Percentiles rank a stretch among this genome's conserved stretches.
phyloP scores from a whole-genome alignment of 2,113 vertebrate genomes.

The Morone chrysops region DNA sequence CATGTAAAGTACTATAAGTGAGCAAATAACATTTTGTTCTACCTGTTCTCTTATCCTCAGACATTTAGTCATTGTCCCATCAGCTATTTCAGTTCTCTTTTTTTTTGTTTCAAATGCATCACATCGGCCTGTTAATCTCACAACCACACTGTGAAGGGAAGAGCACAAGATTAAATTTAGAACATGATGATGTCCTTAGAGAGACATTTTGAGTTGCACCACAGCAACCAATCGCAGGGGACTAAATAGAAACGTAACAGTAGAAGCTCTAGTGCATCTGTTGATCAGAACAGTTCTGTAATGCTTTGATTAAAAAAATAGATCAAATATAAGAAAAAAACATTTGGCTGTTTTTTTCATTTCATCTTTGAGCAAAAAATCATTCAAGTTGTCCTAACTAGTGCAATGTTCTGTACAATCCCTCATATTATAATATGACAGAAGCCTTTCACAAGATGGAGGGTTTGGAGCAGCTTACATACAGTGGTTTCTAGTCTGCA shows the following conservation, averaged over 20 bases:
- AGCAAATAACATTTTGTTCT: conserved; percentile 23
- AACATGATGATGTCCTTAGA: neutral
- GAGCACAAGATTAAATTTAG: neutral
- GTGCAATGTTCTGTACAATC: neutral
- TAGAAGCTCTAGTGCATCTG: neutral
- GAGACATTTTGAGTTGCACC: neutral
- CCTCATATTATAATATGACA: neutral
- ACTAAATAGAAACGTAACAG: neutral
- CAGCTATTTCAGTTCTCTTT: conserved; percentile 32
- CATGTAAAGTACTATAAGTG: neutral
- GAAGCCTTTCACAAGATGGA: neutral
- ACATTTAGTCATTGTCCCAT: conserved; percentile 34
- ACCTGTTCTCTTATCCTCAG: conserved; percentile 33
- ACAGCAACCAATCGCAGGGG: neutral
- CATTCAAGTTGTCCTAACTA: neutral
- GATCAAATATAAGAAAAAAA: neutral
- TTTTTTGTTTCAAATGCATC: conserved; percentile 12
- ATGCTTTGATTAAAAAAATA: neutral
- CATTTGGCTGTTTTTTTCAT: neutral
- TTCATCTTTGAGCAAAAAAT: neutral
- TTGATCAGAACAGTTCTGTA: neutral
- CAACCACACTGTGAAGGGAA: neutral
- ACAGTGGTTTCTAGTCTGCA: neutral
- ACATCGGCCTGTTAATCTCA: conserved; percentile 1
- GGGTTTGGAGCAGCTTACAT: neutral